A percentile compares a stretch with the other conserved stretches of the same genome.
These are phyloP conservation scores for Kryptolebias marmoratus DNA, from an alignment of 2,113 vertebrate genomes.

Conservation along the genomic window DNA sequence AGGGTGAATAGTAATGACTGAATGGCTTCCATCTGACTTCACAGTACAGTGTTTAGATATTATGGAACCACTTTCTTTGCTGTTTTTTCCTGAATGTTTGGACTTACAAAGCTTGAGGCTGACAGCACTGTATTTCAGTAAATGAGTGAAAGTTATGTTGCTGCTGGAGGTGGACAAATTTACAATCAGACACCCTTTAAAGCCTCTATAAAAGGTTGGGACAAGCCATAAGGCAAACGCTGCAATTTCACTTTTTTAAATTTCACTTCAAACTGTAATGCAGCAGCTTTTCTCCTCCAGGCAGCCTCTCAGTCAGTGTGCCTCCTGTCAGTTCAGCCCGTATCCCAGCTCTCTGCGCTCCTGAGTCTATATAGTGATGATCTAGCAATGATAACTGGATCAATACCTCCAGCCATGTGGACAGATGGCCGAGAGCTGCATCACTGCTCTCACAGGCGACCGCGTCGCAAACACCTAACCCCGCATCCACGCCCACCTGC, in stretches of 20 bases:
- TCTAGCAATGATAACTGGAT: slow-evolving; percentile 78
- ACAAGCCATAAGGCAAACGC: not conserved
- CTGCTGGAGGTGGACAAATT: not conserved
- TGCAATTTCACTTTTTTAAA: not conserved
- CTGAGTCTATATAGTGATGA: slow-evolving; percentile 76
- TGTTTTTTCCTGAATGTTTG: not conserved
- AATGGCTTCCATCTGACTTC: no score
- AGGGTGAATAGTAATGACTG: no score
- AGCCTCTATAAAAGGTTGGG: not conserved
- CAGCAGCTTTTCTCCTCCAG: slow-evolving; percentile 35
- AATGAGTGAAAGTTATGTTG: not conserved
- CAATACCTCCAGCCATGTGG: slow-evolving; percentile 77
- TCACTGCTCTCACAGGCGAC: slow-evolving; percentile 65
- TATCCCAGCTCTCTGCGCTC: slow-evolving; percentile 42
- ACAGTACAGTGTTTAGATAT: not conserved
- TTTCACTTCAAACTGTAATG: not conserved
- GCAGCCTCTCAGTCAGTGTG: slow-evolving; percentile 40
- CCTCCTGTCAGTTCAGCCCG: slow-evolving; percentile 34
- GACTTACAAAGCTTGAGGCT: not conserved
- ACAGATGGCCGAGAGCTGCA: slow-evolving; percentile 70
- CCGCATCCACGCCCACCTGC: not conserved
- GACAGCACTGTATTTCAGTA: not conserved
- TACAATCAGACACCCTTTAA: not conserved
- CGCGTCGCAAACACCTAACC: slow-evolving; percentile 51
- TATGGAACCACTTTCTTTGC: not conserved